phyloP scores from a whole-genome alignment of 2,888 invertebrate genomes.

The Petrophora chlorosata region DNA sequence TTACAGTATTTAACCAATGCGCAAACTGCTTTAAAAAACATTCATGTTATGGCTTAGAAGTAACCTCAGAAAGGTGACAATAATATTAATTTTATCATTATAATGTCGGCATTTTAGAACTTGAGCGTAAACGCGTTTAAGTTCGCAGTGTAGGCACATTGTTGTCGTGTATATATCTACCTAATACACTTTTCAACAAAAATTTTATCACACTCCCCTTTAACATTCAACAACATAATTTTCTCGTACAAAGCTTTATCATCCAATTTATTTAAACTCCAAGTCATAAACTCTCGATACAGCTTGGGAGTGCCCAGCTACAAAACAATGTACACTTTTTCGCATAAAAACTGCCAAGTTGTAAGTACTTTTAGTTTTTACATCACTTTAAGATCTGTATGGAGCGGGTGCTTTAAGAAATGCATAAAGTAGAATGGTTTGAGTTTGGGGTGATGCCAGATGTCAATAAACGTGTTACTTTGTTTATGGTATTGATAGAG shows the following conservation, averaged over 20 bases:
- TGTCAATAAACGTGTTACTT: slow-evolving; percentile 38
- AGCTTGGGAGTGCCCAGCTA: slow-evolving; percentile 26
- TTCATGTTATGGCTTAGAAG: too few species aligned
- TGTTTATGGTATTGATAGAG: slow-evolving; percentile 30
- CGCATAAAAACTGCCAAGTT: slow-evolving; percentile 46
- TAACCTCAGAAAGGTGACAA: too few species aligned
- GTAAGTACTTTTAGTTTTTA: slow-evolving; percentile 53
- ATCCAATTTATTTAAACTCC: slow-evolving; percentile 33
- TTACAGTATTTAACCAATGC: too few species aligned
- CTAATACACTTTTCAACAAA: too few species aligned
- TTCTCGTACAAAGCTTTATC: slow-evolving; percentile 25
- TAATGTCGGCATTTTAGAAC: too few species aligned
- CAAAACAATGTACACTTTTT: slow-evolving; percentile 51
- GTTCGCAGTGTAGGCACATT: too few species aligned
- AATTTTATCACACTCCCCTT: too few species aligned
- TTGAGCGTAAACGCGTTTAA: too few species aligned
- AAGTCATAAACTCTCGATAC: slow-evolving; percentile 33
- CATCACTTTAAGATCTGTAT: slow-evolving; percentile 44
- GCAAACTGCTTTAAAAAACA: too few species aligned
- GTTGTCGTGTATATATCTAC: too few species aligned
- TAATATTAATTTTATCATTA: too few species aligned
- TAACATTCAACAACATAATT: too few species aligned
- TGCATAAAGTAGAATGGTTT: slow-evolving; percentile 34
- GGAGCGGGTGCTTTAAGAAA: slow-evolving; percentile 28
- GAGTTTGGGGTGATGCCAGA: slow-evolving; percentile 42